Conservation (phyloP, 2,888 invertebrate species). For the Exephanes ischioxanthus region DNA sequence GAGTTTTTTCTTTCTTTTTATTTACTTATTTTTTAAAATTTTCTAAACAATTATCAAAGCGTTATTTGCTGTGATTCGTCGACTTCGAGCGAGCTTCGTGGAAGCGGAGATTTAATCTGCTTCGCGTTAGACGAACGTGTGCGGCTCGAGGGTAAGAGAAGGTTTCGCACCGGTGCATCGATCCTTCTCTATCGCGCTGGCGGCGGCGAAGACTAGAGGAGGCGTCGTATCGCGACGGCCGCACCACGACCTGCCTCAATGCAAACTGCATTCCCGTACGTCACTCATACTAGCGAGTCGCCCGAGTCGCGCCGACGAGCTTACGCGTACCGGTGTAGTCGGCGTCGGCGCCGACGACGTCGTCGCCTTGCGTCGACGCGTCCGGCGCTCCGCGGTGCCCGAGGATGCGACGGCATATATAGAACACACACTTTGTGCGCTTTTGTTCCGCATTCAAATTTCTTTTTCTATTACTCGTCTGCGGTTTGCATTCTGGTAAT, state of each 20-base stretch:
- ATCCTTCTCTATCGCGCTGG: slow-evolving; percentile 54
- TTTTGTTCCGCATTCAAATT: not conserved
- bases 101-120: no score
- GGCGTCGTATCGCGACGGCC: slow-evolving; percentile 68
- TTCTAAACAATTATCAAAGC: no score
- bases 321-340: slow-evolving; percentile 15
- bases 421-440: no score
- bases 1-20: no score
- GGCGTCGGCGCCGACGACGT: slow-evolving; percentile 34
- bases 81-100: no score
- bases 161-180: slow-evolving; percentile 54
- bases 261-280: slow-evolving; percentile 77
- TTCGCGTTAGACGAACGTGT: not conserved
- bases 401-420: not conserved
- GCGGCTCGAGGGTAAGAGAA: not conserved
- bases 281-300: slow-evolving; percentile 31
- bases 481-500: no score
- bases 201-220: slow-evolving; percentile 52
- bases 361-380: slow-evolving; percentile 66
- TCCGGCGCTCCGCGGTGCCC: slow-evolving; percentile 23
- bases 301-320: slow-evolving; percentile 35
- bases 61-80: no score
- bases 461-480: not conserved
- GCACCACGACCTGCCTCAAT: slow-evolving; percentile 81
- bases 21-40: no score